Conservation (phyloP, 1,140 invertebrate species). For the Telenomus remus region DNA sequence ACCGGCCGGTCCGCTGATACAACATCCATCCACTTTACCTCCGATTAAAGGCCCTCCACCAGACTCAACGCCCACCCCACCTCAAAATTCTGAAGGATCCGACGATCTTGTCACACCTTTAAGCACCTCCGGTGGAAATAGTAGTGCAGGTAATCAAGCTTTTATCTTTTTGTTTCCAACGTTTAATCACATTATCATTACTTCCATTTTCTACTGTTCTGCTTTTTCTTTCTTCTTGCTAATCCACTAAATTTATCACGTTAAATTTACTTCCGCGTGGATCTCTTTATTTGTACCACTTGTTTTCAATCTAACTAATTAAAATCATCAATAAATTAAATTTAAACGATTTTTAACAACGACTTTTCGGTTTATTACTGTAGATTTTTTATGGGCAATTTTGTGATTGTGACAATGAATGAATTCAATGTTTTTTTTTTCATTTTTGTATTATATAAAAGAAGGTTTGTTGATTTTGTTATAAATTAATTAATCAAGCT, state of each 20-base stretch:
- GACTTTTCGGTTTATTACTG: too few species aligned
- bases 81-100: slow-evolving; percentile 74
- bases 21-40: slow-evolving; percentile 77
- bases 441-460: too few species aligned
- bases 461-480: too few species aligned
- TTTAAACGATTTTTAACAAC: too few species aligned
- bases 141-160: slow-evolving; percentile 63
- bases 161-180: slow-evolving; percentile 19
- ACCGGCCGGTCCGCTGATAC: slow-evolving; percentile 89
- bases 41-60: slow-evolving; percentile 76
- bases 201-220: slow-evolving; percentile 45
- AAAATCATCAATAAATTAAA: too few species aligned
- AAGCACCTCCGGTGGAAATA: slow-evolving; percentile 72
- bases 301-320: too few species aligned
- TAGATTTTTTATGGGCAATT: too few species aligned
- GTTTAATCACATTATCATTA: slow-evolving; percentile 44
- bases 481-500: too few species aligned
- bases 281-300: too few species aligned
- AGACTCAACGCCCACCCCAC: slow-evolving; percentile 75
- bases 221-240: slow-evolving; percentile 16
- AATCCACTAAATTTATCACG: slow-evolving; percentile 31
- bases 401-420: too few species aligned
- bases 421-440: too few species aligned
- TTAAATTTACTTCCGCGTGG: slow-evolving; percentile 21
- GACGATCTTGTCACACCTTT: slow-evolving; percentile 73